Evolutionary conservation across 2,888 invertebrate species (phyloP).

Genomic region (Andrena minutula): DNA sequence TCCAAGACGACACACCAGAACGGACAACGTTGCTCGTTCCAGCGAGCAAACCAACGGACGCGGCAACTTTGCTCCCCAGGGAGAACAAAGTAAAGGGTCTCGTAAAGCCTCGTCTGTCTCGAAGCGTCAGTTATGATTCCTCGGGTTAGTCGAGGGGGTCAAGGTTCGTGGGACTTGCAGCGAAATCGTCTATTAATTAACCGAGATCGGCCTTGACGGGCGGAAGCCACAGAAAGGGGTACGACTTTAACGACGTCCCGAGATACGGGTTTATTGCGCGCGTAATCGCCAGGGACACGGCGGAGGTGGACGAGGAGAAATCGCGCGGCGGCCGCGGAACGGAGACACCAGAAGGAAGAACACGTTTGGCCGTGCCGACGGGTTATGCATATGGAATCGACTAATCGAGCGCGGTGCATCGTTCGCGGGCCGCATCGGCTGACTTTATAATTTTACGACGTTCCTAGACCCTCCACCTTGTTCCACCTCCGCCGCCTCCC

Average conservation of each 20-base stretch:
- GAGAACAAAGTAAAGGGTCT: no score
- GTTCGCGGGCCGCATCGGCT: slow-evolving; percentile 67
- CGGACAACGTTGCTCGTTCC: slow-evolving; percentile 6
- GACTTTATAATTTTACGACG: slow-evolving; percentile 81
- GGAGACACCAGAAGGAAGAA: slow-evolving; percentile 41
- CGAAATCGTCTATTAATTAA: slow-evolving; percentile 61
- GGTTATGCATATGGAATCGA: slow-evolving; percentile 79
- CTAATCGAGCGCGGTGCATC: slow-evolving; percentile 75
- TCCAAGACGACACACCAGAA: neutral
- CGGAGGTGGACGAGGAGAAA: neutral
- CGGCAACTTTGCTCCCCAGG: no score
- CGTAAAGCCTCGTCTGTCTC: no score
- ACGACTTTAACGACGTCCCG: slow-evolving; percentile 54
- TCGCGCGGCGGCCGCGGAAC: neutral
- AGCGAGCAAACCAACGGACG: neutral
- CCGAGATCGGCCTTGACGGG: slow-evolving; percentile 45
- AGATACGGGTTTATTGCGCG: slow-evolving; percentile 72
- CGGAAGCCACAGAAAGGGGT: slow-evolving; percentile 50
- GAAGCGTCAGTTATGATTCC: neutral
- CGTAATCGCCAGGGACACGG: slow-evolving; percentile 63
- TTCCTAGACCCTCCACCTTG: slow-evolving; percentile 65
- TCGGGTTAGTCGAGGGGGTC: neutral
- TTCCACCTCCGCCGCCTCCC: slow-evolving; percentile 42
- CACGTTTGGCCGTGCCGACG: slow-evolving; percentile 53
- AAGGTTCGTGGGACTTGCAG: slow-evolving; percentile 36